These are phyloP conservation scores for Tetramorium bicarinatum DNA, from an alignment of 2,888 invertebrate species.

Conservation along the genomic window DNA sequence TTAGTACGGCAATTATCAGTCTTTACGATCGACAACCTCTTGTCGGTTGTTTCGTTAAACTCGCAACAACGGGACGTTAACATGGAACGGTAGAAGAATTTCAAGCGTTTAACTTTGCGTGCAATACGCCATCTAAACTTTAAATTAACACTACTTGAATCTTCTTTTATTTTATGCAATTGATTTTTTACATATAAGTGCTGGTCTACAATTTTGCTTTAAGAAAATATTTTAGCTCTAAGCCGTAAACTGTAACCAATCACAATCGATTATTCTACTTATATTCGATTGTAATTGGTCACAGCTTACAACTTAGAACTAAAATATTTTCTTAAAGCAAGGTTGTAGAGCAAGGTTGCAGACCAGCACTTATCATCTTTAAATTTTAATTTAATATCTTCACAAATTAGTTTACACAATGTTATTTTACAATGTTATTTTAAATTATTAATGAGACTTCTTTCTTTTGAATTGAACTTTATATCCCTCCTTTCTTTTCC, in stretches of 20 bases:
- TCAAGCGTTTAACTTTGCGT: background rate
- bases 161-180: background rate
- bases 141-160: background rate
- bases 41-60: background rate
- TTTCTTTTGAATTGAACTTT: background rate
- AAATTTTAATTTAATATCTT: background rate
- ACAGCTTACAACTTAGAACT: too few relatives aligned
- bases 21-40: constrained; percentile 56
- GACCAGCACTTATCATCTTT: background rate
- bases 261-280: too few relatives aligned
- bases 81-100: background rate
- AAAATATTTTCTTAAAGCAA: too few relatives aligned
- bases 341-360: too few relatives aligned
- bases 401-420: background rate
- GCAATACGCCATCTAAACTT: background rate
- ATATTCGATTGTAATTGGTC: too few relatives aligned
- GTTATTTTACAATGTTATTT: background rate
- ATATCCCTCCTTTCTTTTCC: background rate
- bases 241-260: too few relatives aligned
- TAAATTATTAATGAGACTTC: background rate
- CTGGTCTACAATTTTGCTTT: too few relatives aligned
- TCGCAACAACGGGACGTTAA: background rate
- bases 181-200: background rate
- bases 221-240: too few relatives aligned
- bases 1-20: constrained; percentile 62